phyloP scores from a whole-genome alignment of 2,113 vertebrate genomes.

The Nerophis lumbriciformis region DNA sequence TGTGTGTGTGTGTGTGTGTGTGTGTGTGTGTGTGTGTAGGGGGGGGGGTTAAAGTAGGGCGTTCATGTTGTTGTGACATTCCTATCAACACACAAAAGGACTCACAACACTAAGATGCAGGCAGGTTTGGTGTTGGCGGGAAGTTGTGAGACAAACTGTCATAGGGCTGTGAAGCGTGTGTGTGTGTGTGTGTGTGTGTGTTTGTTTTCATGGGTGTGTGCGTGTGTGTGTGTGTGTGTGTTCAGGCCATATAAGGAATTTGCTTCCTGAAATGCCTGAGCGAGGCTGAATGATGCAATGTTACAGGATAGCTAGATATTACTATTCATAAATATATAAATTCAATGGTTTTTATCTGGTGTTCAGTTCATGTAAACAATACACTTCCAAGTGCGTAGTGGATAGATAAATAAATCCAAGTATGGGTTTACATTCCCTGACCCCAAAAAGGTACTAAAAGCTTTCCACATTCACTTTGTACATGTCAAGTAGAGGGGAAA shows the following conservation, averaged over 20 bases:
- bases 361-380: too few relatives aligned
- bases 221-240: conserved; percentile 4
- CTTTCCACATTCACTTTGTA: too few relatives aligned
- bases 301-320: conserved; percentile 5
- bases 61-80: neutral
- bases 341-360: too few relatives aligned
- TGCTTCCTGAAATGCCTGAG: conserved; percentile 46
- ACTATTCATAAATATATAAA: too few relatives aligned
- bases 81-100: conserved; percentile 2
- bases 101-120: neutral
- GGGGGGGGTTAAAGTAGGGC: neutral
- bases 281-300: conserved; percentile 48
- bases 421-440: too few relatives aligned
- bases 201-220: conserved; percentile 1
- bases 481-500: too few relatives aligned
- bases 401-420: too few relatives aligned
- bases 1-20: neutral
- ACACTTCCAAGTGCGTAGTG: too few relatives aligned
- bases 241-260: conserved; percentile 29
- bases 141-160: conserved; percentile 23
- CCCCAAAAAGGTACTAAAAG: too few relatives aligned
- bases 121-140: conserved; percentile 13
- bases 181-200: conserved; percentile 16
- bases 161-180: conserved; percentile 25
- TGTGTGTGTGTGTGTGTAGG: too few relatives aligned